Percentiles rank a stretch among this genome's conserved stretches.
Conservation (phyloP, 2,888 invertebrate species). For the Aspidiotus destructor region DNA sequence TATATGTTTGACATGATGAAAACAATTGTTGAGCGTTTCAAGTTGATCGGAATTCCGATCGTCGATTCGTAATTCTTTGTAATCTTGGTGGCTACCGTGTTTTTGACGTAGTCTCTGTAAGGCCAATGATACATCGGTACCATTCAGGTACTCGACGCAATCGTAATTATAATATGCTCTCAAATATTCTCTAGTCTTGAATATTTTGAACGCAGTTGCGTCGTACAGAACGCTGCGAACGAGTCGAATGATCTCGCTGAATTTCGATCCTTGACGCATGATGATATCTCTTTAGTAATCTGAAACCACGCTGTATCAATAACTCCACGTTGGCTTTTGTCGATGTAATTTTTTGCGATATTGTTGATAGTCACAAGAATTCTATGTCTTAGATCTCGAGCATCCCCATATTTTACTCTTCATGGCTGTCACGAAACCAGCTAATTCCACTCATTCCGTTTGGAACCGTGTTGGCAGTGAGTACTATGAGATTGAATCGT, state of each 20-base stretch:
- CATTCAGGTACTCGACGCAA: background rate
- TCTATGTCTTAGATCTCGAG: no score
- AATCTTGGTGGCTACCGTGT: background rate
- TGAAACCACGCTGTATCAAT: background rate
- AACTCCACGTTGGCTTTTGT: no score
- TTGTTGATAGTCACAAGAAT: no score
- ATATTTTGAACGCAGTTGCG: background rate
- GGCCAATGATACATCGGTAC: background rate
- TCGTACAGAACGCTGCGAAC: background rate
- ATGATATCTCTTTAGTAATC: slow-evolving; percentile 19
- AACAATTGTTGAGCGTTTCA: background rate
- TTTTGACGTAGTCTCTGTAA: background rate
- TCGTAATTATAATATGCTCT: background rate
- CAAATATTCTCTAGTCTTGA: background rate
- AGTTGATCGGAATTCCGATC: background rate
- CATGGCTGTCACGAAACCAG: no score
- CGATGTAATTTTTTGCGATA: no score
- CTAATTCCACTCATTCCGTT: no score
- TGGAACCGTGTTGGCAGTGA: no score
- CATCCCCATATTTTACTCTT: no score
- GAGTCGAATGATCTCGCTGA: background rate
- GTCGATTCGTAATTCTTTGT: background rate
- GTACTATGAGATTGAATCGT: no score
- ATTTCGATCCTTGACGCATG: background rate
- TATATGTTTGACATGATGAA: background rate